phyloP scores from a whole-genome alignment of 2,888 invertebrate species.

The Epiblema foenella region DNA sequence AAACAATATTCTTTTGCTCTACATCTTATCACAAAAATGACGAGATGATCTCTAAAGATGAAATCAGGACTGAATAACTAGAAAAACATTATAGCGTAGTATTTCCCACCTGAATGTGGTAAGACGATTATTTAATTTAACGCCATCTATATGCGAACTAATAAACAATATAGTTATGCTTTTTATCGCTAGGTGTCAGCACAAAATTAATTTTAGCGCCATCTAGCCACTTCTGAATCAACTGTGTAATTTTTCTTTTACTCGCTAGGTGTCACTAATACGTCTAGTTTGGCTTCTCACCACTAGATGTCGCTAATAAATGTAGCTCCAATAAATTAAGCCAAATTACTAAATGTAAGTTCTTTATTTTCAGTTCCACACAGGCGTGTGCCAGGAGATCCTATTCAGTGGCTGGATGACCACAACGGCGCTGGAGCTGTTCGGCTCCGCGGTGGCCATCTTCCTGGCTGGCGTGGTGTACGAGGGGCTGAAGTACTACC shows the following conservation, averaged over 20 bases:
- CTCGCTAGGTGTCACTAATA: background rate
- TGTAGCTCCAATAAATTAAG: background rate
- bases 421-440: conserved; percentile 88
- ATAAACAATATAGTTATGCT: background rate
- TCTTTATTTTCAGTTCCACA: conserved; percentile 88
- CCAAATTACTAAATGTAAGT: background rate
- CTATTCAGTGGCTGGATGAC: conserved; percentile 93
- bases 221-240: background rate
- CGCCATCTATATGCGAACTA: background rate
- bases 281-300: background rate
- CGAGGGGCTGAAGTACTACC: conserved; percentile 96
- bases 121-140: background rate
- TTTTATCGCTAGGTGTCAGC: background rate
- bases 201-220: background rate
- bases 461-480: conserved; percentile 96
- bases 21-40: too few species aligned
- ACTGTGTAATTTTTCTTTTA: background rate
- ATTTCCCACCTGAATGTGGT: too few species aligned
- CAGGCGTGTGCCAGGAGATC: conserved; percentile 90
- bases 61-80: too few species aligned
- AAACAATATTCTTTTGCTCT: too few species aligned
- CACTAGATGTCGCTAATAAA: background rate
- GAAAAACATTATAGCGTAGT: too few species aligned
- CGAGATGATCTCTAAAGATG: too few species aligned
- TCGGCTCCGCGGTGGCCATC: conserved; percentile 95